Percentiles rank a stretch among this genome's conserved stretches.
These are phyloP conservation scores for Corythoichthys haematopterus DNA, from an alignment of 2,113 vertebrate species.

Conservation along the genomic window DNA sequence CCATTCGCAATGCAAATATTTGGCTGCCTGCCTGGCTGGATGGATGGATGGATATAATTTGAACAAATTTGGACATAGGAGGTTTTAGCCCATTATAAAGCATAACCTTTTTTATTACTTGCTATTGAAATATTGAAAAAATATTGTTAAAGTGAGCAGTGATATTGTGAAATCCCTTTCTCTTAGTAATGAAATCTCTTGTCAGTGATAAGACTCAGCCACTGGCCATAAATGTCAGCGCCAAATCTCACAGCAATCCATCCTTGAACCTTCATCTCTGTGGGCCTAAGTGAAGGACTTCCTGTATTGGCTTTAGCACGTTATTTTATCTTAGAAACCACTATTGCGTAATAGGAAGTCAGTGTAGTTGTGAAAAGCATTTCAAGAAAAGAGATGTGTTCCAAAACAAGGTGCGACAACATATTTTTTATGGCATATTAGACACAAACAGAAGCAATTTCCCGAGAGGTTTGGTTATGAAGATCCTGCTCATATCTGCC, in stretches of 20 bases:
- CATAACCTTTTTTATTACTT: not conserved
- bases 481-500: constrained; percentile 26
- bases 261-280: not conserved
- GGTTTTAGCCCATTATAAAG: not conserved
- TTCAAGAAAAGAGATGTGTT: not conserved
- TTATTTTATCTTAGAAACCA: not conserved
- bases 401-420: not conserved
- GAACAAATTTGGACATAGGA: too few species aligned
- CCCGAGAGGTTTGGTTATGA: not conserved
- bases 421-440: not conserved
- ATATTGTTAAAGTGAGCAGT: not conserved
- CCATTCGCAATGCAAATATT: too few species aligned
- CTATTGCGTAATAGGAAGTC: not conserved
- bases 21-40: too few species aligned
- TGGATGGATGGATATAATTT: too few species aligned
- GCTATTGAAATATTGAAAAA: not conserved
- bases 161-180: not conserved
- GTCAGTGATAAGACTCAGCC: not conserved
- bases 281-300: not conserved
- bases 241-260: not conserved
- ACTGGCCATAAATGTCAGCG: not conserved
- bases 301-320: not conserved
- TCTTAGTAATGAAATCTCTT: not conserved
- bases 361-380: not conserved
- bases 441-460: not conserved